Evolutionary conservation across 2,113 vertebrate genomes (phyloP).

Genomic region (Ancistrus triradiatus): DNA sequence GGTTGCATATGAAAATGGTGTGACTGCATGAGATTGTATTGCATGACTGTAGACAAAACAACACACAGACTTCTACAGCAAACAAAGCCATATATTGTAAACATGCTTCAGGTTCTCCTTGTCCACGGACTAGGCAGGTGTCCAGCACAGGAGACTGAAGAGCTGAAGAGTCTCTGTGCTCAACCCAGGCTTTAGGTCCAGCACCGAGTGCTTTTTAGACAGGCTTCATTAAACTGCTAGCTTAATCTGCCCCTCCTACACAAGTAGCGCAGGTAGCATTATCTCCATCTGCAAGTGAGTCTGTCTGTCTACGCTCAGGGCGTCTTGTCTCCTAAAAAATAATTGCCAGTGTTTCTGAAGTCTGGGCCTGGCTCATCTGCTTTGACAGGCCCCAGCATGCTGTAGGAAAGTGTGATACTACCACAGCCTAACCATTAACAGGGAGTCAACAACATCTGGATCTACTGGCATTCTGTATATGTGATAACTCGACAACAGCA

Average conservation of each 20-base stretch:
- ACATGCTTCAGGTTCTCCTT: constrained; percentile 67
- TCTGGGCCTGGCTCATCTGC: constrained; percentile 17
- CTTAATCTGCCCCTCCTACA: constrained; percentile 65
- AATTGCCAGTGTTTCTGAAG: constrained; percentile 41
- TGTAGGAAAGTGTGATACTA: constrained; percentile 10
- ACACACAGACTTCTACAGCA: too few relatives aligned
- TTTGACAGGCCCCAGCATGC: constrained; percentile 5
- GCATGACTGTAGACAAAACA: too few relatives aligned
- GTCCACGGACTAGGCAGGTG: constrained; percentile 57
- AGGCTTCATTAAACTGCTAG: constrained; percentile 73
- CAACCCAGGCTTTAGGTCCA: constrained; percentile 53
- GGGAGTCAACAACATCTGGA: constrained; percentile 31
- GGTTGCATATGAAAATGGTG: too few relatives aligned
- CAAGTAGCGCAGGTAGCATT: constrained; percentile 55
- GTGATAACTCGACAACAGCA: constrained; percentile 28
- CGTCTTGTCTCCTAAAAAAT: constrained; percentile 57
- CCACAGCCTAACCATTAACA: constrained; percentile 2
- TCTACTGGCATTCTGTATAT: constrained; percentile 3
- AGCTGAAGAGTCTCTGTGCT: constrained; percentile 54
- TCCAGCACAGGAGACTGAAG: constrained; percentile 51
- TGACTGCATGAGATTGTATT: too few relatives aligned
- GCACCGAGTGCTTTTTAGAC: constrained; percentile 63
- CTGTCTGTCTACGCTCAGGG: constrained; percentile 42
- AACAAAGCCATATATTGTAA: constrained; percentile 70
- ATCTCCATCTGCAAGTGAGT: constrained; percentile 62